These are phyloP conservation scores for Mimachlamys varia DNA, from an alignment of 2,888 invertebrate species.

Conservation along the genomic window DNA sequence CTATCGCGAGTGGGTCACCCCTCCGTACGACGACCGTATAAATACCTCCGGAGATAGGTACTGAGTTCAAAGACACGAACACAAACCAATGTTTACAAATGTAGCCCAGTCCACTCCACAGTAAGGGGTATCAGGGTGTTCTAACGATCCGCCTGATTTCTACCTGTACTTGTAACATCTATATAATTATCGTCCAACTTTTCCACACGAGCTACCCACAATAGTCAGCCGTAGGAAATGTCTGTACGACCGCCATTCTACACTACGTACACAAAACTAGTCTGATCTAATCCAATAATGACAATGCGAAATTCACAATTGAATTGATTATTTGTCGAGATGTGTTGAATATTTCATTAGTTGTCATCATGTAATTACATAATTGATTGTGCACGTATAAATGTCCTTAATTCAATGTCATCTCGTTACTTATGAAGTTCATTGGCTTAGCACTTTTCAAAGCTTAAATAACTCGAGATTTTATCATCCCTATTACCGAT, in stretches of 20 bases:
- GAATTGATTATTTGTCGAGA: background rate
- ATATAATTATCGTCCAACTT: background rate
- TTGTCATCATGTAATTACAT: background rate
- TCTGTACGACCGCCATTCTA: background rate
- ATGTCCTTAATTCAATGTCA: background rate
- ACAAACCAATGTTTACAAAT: background rate
- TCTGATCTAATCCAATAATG: background rate
- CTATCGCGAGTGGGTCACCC: background rate
- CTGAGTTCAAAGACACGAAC: background rate
- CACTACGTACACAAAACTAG: background rate
- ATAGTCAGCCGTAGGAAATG: background rate
- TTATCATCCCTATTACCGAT: background rate
- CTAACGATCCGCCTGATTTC: background rate
- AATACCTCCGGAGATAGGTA: conserved; percentile 32
- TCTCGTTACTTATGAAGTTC: background rate
- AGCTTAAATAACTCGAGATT: background rate
- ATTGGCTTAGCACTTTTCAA: background rate
- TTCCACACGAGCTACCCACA: background rate
- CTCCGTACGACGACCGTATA: background rate
- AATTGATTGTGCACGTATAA: background rate
- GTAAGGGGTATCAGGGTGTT: background rate
- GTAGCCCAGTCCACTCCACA: conserved; percentile 9
- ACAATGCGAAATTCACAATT: background rate
- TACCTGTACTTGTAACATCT: background rate
- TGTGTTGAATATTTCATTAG: background rate